Percentiles rank a stretch among this genome's conserved stretches.
phyloP scores from a whole-genome alignment of 2,113 vertebrate species.

The Antechinus stuartii region DNA sequence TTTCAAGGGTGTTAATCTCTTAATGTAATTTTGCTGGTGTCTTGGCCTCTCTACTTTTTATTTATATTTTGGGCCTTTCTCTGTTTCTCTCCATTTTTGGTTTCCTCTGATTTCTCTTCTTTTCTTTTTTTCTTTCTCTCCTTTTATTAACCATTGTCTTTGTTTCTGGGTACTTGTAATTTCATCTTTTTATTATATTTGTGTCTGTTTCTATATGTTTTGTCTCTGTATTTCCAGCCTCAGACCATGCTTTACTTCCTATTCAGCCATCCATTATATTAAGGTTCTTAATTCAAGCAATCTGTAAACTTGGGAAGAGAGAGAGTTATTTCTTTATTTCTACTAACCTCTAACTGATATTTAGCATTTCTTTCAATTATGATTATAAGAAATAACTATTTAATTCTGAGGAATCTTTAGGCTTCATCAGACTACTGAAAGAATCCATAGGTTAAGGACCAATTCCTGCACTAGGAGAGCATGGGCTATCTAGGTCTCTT shows the following conservation, averaged over 20 bases:
- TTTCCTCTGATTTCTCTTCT: background rate
- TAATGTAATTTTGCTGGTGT: background rate
- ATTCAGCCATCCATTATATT: background rate
- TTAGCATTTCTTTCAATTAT: background rate
- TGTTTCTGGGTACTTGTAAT: background rate
- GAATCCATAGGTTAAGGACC: background rate
- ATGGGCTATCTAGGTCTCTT: background rate
- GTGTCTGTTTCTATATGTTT: background rate
- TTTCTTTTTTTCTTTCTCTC: background rate
- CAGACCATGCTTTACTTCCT: background rate
- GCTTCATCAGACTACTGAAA: background rate
- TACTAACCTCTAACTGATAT: background rate
- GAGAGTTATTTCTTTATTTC: background rate
- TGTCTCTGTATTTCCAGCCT: background rate
- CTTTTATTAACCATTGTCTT: background rate
- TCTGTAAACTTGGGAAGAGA: background rate
- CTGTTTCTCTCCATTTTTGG: background rate
- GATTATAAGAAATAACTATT: background rate
- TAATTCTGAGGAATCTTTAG: background rate
- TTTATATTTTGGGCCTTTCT: background rate
- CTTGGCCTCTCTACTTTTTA: background rate
- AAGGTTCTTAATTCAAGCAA: background rate
- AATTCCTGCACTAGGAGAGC: background rate
- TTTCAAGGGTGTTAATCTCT: background rate
- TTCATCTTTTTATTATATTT: background rate